Evolutionary conservation across 2,888 invertebrate species (phyloP).

Genomic region (Caenorhabditis sp.): DNA sequence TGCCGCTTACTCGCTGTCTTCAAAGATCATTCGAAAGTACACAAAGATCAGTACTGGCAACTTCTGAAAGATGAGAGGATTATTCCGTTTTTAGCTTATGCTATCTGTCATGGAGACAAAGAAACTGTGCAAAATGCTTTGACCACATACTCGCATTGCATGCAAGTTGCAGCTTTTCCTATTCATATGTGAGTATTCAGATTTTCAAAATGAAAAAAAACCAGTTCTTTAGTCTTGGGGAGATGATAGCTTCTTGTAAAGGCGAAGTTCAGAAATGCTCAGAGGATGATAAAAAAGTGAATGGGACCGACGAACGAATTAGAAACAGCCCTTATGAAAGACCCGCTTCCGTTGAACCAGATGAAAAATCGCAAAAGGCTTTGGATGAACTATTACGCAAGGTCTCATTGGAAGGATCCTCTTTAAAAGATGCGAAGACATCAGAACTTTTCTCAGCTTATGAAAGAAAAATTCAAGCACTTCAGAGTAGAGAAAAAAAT

Average conservation of each 20-base stretch:
- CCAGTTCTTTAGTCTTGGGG: conserved; percentile 66
- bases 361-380: conserved; percentile 43
- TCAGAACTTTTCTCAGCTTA: conserved; percentile 73
- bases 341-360: conserved; percentile 14
- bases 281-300: conserved; percentile 8
- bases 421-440: conserved; percentile 72
- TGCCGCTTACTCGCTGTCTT: conserved; percentile 74
- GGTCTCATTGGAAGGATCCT: conserved; percentile 53
- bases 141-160: conserved; percentile 82
- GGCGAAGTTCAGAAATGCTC: conserved; percentile 20
- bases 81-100: conserved; percentile 84
- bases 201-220: neutral
- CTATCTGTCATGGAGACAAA: conserved; percentile 82
- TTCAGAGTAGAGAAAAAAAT: conserved; percentile 81
- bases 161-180: conserved; percentile 83
- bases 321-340: neutral
- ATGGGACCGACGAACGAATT: neutral
- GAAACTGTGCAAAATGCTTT: conserved; percentile 83
- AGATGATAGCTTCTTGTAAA: conserved; percentile 72
- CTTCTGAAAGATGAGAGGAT: conserved; percentile 83
- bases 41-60: conserved; percentile 82
- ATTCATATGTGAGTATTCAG: conserved; percentile 76
- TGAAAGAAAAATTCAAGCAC: conserved; percentile 74
- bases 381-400: conserved; percentile 61
- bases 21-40: conserved; percentile 80